Percentiles rank a stretch among this genome's conserved stretches.
Evolutionary conservation across 2,113 vertebrate species (phyloP).

Genomic region (Tachuris rubrigastra): DNA sequence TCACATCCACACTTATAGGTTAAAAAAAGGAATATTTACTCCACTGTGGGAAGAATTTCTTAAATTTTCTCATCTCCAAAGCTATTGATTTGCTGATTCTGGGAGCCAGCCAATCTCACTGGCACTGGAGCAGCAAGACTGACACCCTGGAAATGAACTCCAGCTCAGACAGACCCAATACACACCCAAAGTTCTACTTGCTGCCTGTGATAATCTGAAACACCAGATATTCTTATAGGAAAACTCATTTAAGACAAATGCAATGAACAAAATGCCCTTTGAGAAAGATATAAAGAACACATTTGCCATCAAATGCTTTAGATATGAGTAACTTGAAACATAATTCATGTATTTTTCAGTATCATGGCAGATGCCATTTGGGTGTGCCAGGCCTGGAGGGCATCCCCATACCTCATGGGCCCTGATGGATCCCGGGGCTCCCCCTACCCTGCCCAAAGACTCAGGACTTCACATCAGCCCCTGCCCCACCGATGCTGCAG

Average conservation of each 20-base stretch:
- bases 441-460: neutral
- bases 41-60: neutral
- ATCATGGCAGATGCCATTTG: accelerated
- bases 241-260: neutral
- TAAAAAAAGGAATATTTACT: neutral
- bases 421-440: accelerated
- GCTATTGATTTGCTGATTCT: neutral
- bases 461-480: neutral
- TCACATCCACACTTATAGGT: neutral
- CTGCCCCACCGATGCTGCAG: accelerated
- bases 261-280: neutral
- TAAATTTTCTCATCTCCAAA: neutral
- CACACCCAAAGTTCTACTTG: neutral
- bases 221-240: neutral
- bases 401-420: neutral
- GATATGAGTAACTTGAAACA: neutral
- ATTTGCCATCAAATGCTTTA: neutral
- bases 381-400: neutral
- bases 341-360: accelerated
- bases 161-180: too few relatives aligned
- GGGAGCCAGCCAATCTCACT: neutral
- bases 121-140: neutral
- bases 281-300: neutral
- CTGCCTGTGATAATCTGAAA: neutral
- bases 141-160: neutral